These are phyloP conservation scores for Orchesella cincta DNA, from an alignment of 1,140 invertebrate species.

Conservation along the genomic window DNA sequence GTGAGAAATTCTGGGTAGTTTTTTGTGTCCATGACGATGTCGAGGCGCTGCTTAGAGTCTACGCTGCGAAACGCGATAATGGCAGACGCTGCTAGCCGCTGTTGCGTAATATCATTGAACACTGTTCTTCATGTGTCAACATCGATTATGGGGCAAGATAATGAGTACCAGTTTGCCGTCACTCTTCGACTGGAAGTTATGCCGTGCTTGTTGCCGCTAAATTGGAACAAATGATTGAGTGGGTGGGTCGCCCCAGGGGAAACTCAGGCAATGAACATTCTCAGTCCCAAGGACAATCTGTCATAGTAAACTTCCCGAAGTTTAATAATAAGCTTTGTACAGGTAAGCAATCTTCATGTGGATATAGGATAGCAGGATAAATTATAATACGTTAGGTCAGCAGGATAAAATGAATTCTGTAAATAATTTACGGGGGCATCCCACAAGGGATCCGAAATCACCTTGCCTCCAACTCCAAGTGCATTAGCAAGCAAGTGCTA, in stretches of 20 bases:
- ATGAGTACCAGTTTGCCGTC: conserved; percentile 73
- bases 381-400: too few species aligned
- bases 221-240: conserved; percentile 79
- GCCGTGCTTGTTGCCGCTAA: conserved; percentile 67
- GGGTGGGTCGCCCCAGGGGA: conserved; percentile 73
- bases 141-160: conserved; percentile 68
- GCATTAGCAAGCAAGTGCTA: neutral
- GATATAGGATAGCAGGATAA: conserved; percentile 70
- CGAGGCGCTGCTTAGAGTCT: conserved; percentile 74
- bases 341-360: conserved; percentile 50
- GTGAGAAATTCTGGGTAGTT: conserved; percentile 72
- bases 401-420: too few species aligned
- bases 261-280: conserved; percentile 73
- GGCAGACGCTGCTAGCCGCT: conserved; percentile 67
- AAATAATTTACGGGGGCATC: too few species aligned
- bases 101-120: conserved; percentile 65
- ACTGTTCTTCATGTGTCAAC: conserved; percentile 71
- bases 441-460: conserved; percentile 75
- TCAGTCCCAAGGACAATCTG: conserved; percentile 76
- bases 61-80: conserved; percentile 69
- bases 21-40: conserved; percentile 78
- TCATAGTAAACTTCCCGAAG: conserved; percentile 73
- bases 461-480: conserved; percentile 72
- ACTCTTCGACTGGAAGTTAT: conserved; percentile 70
- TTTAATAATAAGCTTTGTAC: too few species aligned